Percentiles rank a stretch among this genome's conserved stretches.
Evolutionary conservation across 2,888 invertebrate species (phyloP).

Genomic region (Macrophya alboannulata): DNA sequence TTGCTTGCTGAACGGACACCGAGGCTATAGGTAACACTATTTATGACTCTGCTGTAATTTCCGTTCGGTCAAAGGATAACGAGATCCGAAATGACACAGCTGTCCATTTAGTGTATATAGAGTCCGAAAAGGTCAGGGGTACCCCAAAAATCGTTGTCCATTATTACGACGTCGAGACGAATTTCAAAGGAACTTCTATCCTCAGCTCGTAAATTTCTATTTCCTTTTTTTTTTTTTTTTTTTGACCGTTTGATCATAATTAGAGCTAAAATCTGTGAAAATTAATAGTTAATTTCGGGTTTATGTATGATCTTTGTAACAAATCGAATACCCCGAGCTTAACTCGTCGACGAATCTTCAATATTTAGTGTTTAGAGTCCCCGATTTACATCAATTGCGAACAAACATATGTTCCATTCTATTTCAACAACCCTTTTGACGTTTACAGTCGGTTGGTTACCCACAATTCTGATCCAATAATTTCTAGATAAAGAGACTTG

Average conservation of each 20-base stretch:
- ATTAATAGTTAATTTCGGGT: background rate
- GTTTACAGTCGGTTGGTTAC: conserved; percentile 36
- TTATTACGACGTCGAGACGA: background rate
- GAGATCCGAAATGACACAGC: conserved; percentile 1
- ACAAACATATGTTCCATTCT: background rate
- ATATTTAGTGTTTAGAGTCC: background rate
- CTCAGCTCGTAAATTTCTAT: background rate
- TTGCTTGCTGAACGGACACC: background rate
- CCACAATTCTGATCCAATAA: conserved; percentile 31
- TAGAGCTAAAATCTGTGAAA: background rate
- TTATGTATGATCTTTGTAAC: background rate
- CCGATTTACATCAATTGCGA: background rate
- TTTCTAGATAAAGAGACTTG: background rate
- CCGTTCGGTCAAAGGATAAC: conserved; percentile 14
- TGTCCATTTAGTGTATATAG: background rate
- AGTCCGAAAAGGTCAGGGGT: background rate
- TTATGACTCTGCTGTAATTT: background rate
- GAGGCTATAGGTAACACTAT: background rate
- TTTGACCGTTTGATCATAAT: background rate
- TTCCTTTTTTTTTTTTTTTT: background rate
- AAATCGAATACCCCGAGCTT: background rate
- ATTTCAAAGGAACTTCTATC: background rate
- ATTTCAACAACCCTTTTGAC: conserved; percentile 29
- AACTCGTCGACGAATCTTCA: background rate
- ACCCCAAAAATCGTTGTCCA: background rate